phyloP scores from a whole-genome alignment of 30 jellyfish, hydroid and myxozoan species.

The Hydractinia symbiolongicarpus region DNA sequence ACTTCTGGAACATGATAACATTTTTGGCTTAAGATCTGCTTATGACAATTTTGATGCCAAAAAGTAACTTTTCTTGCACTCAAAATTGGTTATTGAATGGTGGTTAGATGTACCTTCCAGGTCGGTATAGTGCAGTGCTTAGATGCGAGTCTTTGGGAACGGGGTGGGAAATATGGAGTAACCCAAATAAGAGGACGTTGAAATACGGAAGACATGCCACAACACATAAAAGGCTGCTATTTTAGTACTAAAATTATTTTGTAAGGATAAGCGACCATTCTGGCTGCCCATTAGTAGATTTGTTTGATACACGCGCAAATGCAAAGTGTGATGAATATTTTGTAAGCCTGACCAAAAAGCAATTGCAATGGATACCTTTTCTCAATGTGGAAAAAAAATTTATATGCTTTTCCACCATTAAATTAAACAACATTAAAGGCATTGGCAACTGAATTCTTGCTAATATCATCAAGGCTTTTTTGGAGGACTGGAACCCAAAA shows the following conservation, averaged over 20 bases:
- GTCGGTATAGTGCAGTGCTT: conserved; percentile 12
- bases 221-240: conserved; percentile 35
- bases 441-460: conserved; percentile 36
- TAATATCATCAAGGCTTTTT: not conserved
- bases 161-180: conserved; percentile 43
- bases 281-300: conserved; percentile 36
- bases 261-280: conserved; percentile 13
- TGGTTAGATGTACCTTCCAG: no score
- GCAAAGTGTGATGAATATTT: conserved; percentile 11
- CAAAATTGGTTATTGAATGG: no score
- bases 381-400: conserved; percentile 33
- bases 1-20: conserved; percentile 25
- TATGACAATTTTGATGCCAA: conserved; percentile 35
- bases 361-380: conserved; percentile 45
- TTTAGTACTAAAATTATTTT: conserved; percentile 16
- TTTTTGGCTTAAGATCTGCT: conserved; percentile 13
- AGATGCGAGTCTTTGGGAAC: conserved; percentile 56
- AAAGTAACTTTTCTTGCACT: no score
- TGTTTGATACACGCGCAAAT: conserved; percentile 41
- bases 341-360: conserved; percentile 51
- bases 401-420: conserved; percentile 61
- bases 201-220: conserved; percentile 2
- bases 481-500: conserved; percentile 6
- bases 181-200: conserved; percentile 44
- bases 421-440: conserved; percentile 21